Evolutionary conservation across 1,140 invertebrate species (phyloP).

Genomic region (Armadillidium nasatum): DNA sequence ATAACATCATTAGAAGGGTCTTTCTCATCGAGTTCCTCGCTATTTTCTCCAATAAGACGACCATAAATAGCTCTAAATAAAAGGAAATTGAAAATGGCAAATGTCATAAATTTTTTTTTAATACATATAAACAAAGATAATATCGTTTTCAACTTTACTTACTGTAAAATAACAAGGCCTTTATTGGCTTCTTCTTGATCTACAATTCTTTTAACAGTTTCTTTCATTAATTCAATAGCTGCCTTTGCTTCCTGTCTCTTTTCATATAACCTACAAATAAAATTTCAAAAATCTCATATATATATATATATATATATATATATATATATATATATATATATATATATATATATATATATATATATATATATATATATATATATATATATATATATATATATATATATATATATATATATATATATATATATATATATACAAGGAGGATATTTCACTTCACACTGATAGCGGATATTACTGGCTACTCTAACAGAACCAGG

Average conservation of each 20-base stretch:
- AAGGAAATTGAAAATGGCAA: neutral
- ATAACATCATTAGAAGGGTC: slow-evolving; percentile 61
- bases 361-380: no score
- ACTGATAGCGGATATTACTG: no score
- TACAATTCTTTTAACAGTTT: slow-evolving; percentile 52
- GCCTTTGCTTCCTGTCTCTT: slow-evolving; percentile 75
- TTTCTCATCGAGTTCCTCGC: slow-evolving; percentile 45
- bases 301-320: no score
- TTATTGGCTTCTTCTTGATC: slow-evolving; percentile 69
- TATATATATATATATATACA: no score
- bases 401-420: no score
- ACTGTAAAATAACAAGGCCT: slow-evolving; percentile 79
- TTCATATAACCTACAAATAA: slow-evolving; percentile 67
- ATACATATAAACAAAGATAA: neutral
- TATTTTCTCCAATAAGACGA: slow-evolving; percentile 36
- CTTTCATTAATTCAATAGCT: slow-evolving; percentile 79
- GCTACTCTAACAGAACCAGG: no score
- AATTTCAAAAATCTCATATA: no score
- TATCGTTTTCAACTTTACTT: slow-evolving; percentile 48
- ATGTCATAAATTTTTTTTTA: neutral
- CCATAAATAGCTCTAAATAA: slow-evolving; percentile 54
- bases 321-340: slow-evolving; percentile 24
- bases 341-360: no score
- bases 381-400: no score
- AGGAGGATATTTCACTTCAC: no score